phyloP scores from a whole-genome alignment of 2,888 invertebrate species.

The Stenodema calcarata region DNA sequence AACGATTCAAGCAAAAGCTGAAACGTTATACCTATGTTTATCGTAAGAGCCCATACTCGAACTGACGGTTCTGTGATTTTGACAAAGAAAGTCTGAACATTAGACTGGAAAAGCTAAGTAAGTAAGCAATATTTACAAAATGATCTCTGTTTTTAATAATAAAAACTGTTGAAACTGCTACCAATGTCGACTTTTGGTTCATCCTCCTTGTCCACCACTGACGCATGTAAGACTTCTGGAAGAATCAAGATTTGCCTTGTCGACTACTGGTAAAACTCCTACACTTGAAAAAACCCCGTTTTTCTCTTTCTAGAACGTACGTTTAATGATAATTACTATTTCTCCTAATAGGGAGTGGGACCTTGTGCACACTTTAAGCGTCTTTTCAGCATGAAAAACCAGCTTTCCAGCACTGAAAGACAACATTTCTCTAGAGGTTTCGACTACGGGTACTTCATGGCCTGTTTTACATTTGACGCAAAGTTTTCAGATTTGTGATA shows the following conservation, averaged over 20 bases:
- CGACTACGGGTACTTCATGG: slow-evolving; percentile 16
- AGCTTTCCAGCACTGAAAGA: slow-evolving; percentile 3
- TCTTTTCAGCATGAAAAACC: background rate
- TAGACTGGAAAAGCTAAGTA: background rate
- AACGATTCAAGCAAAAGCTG: too few species aligned
- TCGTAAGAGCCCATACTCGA: background rate
- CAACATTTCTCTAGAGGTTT: slow-evolving; percentile 20
- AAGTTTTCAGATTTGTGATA: too few species aligned
- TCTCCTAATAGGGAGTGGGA: background rate
- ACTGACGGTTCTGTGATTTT: background rate
- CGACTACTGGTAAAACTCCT: slow-evolving; percentile 4
- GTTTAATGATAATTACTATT: slow-evolving; percentile 9
- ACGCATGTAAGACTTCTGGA: background rate
- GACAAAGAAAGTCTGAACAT: background rate
- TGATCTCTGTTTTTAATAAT: background rate
- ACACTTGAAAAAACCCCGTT: slow-evolving; percentile 18
- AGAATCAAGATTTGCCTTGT: slow-evolving; percentile 13
- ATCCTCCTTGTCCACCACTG: background rate
- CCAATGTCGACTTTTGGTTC: background rate
- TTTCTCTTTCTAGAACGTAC: background rate
- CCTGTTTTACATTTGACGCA: too few species aligned
- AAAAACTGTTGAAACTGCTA: background rate
- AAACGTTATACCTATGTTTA: too few species aligned
- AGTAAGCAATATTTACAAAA: background rate
- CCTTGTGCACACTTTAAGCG: background rate